Evolutionary conservation across 2,888 invertebrate species (phyloP).

Genomic region (Altica lythri): DNA sequence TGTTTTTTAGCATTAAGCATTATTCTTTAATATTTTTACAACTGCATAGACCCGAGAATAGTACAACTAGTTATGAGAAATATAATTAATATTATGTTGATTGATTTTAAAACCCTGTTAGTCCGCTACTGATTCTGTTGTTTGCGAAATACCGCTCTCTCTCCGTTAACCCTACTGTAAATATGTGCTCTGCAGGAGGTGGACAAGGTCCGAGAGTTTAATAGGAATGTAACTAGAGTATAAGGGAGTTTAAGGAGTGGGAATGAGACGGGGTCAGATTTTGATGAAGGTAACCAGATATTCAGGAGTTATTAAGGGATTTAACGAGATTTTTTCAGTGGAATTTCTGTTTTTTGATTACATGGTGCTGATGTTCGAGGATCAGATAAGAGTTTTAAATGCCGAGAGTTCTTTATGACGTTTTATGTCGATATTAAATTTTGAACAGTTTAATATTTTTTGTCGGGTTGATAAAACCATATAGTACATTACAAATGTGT

Average conservation of each 20-base stretch:
- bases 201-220: slow-evolving; percentile 31
- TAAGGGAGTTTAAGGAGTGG: slow-evolving; percentile 4
- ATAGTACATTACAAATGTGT: too few relatives aligned
- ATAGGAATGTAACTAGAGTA: slow-evolving; percentile 32
- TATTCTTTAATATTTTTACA: too few relatives aligned
- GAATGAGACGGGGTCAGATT: slow-evolving; percentile 7
- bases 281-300: slow-evolving; percentile 27
- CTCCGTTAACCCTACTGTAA: slow-evolving; percentile 29
- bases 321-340: slow-evolving; percentile 23
- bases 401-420: not conserved
- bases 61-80: too few relatives aligned
- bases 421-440: not conserved
- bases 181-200: slow-evolving; percentile 33
- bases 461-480: not conserved
- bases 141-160: slow-evolving; percentile 24
- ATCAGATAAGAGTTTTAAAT: not conserved
- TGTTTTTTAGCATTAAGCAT: too few relatives aligned
- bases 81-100: not conserved
- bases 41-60: too few relatives aligned
- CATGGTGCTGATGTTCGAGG: not conserved
- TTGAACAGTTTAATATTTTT: not conserved
- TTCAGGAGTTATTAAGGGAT: slow-evolving; percentile 17
- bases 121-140: slow-evolving; percentile 4
- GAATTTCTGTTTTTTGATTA: slow-evolving; percentile 1
- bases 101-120: not conserved